Evolutionary conservation across 2,888 invertebrate species (phyloP), one percentile per base, ranked within the genome.

Genomic region (Endomychus coccineus): DNA sequence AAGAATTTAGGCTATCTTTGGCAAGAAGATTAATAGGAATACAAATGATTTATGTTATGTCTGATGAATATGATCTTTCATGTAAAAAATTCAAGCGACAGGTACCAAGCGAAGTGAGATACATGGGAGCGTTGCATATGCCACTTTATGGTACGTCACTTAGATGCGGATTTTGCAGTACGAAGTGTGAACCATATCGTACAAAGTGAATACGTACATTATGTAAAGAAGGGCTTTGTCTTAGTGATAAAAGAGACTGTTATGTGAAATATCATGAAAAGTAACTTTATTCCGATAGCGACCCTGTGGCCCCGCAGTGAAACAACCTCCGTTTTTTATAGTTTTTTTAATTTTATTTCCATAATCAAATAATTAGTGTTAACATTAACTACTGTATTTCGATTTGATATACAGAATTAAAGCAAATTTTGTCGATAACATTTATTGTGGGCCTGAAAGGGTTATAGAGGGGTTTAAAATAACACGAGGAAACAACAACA

Each of bases 1-100:
- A 24, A 33, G 22, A 33, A 33, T 33, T 33, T 21, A 23, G 34
- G 11, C 7, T 33, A 7, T 13, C 34, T 22, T 14, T 24, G n/a
- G 34, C 24, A 23, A 33, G 34, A 33, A 25, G 34, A 13, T 16
- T 24, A 24, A 24, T 23, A 6, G 24, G 14, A 33, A 3, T 33
- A 7, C 33, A 23, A 6, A 33, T 5, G 9, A n/a, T n/a, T n/a
- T n/a, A n/a, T n/a, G n/a, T n/a, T n/a, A n/a, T n/a, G n/a, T n/a
- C n/a, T n/a, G n/a, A n/a, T n/a, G n/a, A n/a, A n/a, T n/a, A n/a
- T n/a, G n/a, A n/a, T n/a, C n/a, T n/a, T n/a, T n/a, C n/a, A n/a
- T n/a, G 33, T 7, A 24, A 33, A 16, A 33, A 33, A 33, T 12
- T 11, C 14, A 25, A 16, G n/a, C 11, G 27, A 16, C 23, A 27